phyloP scores from a whole-genome alignment of 2,888 invertebrate genomes.

The Ormyrus labotus region DNA sequence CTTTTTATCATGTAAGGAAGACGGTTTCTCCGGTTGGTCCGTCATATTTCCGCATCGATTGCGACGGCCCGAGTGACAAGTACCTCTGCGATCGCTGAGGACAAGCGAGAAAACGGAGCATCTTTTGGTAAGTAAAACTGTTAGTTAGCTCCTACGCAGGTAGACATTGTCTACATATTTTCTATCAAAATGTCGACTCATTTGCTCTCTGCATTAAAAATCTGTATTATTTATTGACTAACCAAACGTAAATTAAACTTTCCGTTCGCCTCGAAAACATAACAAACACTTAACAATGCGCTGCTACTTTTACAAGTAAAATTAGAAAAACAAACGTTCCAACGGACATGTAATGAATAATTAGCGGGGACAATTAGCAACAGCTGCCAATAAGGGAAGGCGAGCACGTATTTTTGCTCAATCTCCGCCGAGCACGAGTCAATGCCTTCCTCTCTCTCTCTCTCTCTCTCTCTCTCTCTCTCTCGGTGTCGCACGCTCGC shows the following conservation, averaged over 20 bases:
- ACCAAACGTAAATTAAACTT: too few species aligned
- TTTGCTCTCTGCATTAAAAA: too few species aligned
- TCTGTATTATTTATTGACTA: too few species aligned
- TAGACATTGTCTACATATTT: background rate
- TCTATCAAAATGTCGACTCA: background rate
- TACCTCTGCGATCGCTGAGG: background rate
- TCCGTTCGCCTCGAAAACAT: too few species aligned
- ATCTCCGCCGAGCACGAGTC: slow-evolving; percentile 49
- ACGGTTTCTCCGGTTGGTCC: too few species aligned
- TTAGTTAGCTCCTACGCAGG: background rate
- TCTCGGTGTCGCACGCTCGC: background rate
- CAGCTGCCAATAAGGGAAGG: background rate
- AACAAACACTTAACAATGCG: too few species aligned
- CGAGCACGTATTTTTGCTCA: slow-evolving; percentile 43
- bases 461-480: too few species aligned
- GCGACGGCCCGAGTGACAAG: slow-evolving; percentile 8
- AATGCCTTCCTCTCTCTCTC: background rate
- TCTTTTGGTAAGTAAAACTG: background rate
- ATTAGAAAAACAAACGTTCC: too few species aligned
- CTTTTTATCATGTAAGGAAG: background rate
- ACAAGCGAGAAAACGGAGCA: background rate
- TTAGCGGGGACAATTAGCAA: too few species aligned
- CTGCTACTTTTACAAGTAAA: too few species aligned
- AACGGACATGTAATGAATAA: too few species aligned
- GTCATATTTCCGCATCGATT: background rate